A percentile compares a stretch with the other conserved stretches of the same genome.
These are phyloP conservation scores for Gnatocerus cornutus DNA, from an alignment of 2,888 invertebrate species.

Conservation along the genomic window DNA sequence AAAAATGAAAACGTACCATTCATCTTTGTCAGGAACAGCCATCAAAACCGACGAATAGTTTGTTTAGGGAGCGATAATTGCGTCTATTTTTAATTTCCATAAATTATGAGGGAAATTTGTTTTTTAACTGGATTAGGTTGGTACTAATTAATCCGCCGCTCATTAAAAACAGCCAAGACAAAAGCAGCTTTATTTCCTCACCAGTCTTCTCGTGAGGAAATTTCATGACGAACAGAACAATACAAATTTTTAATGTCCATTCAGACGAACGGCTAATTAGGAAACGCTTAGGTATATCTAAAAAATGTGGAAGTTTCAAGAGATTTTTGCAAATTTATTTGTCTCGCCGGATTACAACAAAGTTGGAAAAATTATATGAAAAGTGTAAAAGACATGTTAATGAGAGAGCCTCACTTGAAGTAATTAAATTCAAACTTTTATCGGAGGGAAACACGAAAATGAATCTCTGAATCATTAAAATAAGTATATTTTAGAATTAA, in stretches of 20 bases:
- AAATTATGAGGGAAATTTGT: slow-evolving; percentile 31
- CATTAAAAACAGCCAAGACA: slow-evolving; percentile 20
- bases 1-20: slow-evolving; percentile 9
- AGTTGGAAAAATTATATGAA: too few species aligned
- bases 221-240: slow-evolving; percentile 3
- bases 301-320: neutral
- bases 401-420: too few species aligned
- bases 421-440: too few species aligned
- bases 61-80: slow-evolving; percentile 17
- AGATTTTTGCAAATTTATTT: neutral
- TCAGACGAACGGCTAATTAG: neutral
- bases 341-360: neutral
- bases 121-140: slow-evolving; percentile 25
- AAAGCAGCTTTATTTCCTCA: slow-evolving; percentile 15
- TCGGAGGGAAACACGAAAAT: too few species aligned
- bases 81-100: slow-evolving; percentile 33
- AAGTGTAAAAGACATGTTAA: too few species aligned
- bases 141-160: slow-evolving; percentile 32
- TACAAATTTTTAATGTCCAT: neutral
- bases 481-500: too few species aligned
- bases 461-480: too few species aligned
- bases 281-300: neutral
- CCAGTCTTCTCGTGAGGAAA: neutral
- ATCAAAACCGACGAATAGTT: slow-evolving; percentile 13
- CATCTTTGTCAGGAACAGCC: slow-evolving; percentile 12